A percentile compares a stretch with the other conserved stretches of the same genome.
phyloP scores from a whole-genome alignment of 2,113 vertebrate genomes.

The Recurvirostra avosetta region DNA sequence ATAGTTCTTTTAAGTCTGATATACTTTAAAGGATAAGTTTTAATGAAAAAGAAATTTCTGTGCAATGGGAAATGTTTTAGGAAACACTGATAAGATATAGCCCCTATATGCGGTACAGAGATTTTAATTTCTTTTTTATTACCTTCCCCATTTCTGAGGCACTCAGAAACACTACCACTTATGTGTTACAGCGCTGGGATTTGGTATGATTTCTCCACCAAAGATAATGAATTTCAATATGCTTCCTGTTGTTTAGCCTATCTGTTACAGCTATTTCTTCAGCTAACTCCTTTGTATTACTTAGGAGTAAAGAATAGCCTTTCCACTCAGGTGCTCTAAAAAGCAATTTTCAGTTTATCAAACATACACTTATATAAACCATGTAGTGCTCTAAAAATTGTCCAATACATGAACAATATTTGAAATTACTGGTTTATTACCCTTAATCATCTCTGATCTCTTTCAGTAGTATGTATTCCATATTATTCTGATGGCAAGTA shows the following conservation, averaged over 20 bases:
- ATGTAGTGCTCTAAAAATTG: not conserved
- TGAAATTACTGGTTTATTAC: not conserved
- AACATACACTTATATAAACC: not conserved
- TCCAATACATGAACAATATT: not conserved
- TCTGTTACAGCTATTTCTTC: not conserved
- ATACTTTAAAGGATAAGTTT: not conserved
- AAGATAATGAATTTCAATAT: not conserved
- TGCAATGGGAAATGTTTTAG: not conserved
- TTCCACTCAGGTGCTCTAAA: not conserved
- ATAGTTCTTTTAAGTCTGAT: not conserved
- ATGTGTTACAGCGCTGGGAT: not conserved
- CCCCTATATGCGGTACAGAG: not conserved
- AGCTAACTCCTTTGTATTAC: not conserved
- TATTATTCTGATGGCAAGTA: not conserved
- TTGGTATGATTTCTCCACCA: not conserved
- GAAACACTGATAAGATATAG: not conserved
- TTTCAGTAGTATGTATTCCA: not conserved
- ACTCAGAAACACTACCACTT: not conserved
- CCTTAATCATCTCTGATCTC: not conserved
- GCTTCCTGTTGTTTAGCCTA: not conserved
- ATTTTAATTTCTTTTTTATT: slow-evolving; percentile 7
- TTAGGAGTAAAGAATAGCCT: not conserved
- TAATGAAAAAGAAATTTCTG: not conserved
- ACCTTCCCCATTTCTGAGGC: not conserved
- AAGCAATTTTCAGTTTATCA: not conserved